A percentile compares a stretch with the other conserved stretches of the same genome.
Conservation (phyloP, 2,888 invertebrate genomes). For the Cerastis leucographa region DNA sequence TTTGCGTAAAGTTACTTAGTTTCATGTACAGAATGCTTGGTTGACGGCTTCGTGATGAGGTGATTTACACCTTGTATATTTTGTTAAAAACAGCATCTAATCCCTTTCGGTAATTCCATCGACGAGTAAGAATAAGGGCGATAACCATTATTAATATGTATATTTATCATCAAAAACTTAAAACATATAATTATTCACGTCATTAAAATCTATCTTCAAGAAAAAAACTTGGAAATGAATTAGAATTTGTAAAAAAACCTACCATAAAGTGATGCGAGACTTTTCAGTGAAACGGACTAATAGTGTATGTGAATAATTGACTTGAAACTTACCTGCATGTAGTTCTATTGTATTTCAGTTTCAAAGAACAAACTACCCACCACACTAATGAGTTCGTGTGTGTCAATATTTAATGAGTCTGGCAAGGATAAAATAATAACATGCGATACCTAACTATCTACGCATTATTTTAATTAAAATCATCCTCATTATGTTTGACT, state of each 20-base stretch:
- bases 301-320: slow-evolving; percentile 23
- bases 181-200: neutral
- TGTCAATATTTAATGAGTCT: slow-evolving; percentile 31
- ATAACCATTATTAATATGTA: neutral
- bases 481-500: neutral
- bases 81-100: too few species aligned
- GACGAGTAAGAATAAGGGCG: neutral
- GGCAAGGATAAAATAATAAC: neutral
- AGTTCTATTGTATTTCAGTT: slow-evolving; percentile 21
- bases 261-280: neutral
- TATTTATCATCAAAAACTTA: neutral
- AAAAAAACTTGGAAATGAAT: neutral
- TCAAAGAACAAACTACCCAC: slow-evolving; percentile 35
- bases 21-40: too few species aligned
- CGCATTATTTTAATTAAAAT: too few species aligned
- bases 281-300: neutral
- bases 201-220: neutral
- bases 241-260: neutral
- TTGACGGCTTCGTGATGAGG: too few species aligned
- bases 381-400: slow-evolving; percentile 33
- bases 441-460: too few species aligned
- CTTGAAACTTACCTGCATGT: slow-evolving; percentile 20
- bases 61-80: too few species aligned
- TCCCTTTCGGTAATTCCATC: neutral
- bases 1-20: too few species aligned